Conservation (phyloP, 2,113 vertebrate genomes). For the Alces alces region DNA sequence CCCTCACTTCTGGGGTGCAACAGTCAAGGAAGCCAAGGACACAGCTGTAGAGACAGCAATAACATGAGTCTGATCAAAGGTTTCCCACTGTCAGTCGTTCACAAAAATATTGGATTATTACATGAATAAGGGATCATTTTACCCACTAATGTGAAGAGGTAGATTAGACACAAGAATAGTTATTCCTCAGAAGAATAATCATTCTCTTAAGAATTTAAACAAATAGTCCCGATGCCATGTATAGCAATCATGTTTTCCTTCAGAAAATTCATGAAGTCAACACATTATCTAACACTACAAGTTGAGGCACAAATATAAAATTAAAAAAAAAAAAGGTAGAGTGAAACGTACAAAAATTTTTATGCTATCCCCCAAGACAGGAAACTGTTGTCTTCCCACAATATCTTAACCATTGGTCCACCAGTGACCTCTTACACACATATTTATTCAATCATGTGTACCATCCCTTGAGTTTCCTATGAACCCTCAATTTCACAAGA, state of each 20-base stretch:
- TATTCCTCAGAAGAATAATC: not conserved
- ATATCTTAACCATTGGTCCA: not conserved
- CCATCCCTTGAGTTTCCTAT: not conserved
- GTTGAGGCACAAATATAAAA: not conserved
- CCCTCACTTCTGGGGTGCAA: not conserved
- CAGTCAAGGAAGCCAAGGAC: not conserved
- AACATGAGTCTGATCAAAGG: not conserved
- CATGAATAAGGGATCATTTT: not conserved
- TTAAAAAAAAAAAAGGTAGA: not conserved
- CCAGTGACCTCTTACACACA: not conserved
- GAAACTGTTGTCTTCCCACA: not conserved
- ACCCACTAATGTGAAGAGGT: not conserved
- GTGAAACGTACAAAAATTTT: not conserved
- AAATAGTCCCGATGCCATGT: not conserved
- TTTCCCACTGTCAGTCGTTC: not conserved
- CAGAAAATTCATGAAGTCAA: not conserved
- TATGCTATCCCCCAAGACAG: not conserved
- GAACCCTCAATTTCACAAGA: not conserved
- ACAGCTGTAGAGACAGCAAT: not conserved
- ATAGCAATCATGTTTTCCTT: not conserved
- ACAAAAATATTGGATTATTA: not conserved
- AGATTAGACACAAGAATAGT: not conserved
- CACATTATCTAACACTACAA: not conserved
- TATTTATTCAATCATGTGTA: not conserved
- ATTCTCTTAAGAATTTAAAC: not conserved